A percentile compares a stretch with the other conserved stretches of the same genome.
Conservation (phyloP, 2,797 vertebrate species). For the Champsocephalus gunnari region DNA sequence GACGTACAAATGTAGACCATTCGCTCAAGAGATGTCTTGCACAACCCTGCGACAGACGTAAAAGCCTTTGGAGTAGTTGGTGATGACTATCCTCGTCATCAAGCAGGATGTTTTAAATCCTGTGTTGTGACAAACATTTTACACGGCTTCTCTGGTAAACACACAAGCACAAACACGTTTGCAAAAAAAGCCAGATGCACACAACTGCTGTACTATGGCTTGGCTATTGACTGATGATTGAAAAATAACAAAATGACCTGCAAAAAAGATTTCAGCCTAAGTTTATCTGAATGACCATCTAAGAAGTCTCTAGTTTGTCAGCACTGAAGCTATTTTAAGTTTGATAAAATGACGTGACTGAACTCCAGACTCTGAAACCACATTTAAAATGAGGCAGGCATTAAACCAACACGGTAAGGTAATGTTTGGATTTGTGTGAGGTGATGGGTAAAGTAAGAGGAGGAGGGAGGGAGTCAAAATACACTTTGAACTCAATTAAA, state of each 20-base stretch:
- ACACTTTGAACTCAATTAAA: conserved; percentile 73
- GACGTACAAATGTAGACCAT: conserved; percentile 37
- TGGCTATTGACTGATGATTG: background rate
- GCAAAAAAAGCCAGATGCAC: background rate
- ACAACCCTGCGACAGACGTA: conserved; percentile 35
- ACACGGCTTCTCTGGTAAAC: conserved; percentile 48
- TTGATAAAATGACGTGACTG: conserved; percentile 50
- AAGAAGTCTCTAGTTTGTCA: conserved; percentile 19
- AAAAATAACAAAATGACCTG: background rate
- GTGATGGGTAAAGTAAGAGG: conserved; percentile 45
- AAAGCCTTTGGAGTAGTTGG: conserved; percentile 13
- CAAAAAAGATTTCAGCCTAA: background rate
- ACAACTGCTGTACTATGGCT: background rate
- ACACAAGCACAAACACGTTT: conserved; percentile 44
- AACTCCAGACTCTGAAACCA: conserved; percentile 50
- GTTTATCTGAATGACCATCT: conserved; percentile 18
- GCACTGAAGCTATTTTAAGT: conserved; percentile 49
- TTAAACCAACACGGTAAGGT: conserved; percentile 49
- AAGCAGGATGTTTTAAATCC: conserved; percentile 69
- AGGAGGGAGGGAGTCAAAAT: conserved; percentile 58
- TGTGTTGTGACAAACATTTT: conserved; percentile 56
- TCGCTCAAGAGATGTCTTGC: conserved; percentile 23
- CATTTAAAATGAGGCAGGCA: conserved; percentile 51
- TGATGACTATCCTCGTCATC: conserved; percentile 49
- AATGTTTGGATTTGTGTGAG: conserved; percentile 66